phyloP scores from a whole-genome alignment of 2,888 invertebrate genomes.

The Hyposoter dolosus region DNA sequence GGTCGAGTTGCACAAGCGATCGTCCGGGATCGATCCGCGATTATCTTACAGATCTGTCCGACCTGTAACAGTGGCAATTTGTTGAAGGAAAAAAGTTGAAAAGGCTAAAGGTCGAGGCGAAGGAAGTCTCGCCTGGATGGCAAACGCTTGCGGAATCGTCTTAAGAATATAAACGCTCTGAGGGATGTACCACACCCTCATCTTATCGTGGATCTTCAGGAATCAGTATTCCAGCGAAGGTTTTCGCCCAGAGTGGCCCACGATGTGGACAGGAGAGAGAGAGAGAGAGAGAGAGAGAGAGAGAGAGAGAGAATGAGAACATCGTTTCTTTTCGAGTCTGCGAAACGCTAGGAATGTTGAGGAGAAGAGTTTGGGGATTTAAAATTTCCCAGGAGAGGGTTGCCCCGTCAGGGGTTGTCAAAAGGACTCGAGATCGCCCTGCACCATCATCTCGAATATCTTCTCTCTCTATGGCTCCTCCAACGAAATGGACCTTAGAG shows the following conservation, averaged over 20 bases:
- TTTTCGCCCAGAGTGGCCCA: conserved; percentile 28
- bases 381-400: conserved; percentile 73
- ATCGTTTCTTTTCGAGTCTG: conserved; percentile 20
- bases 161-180: conserved; percentile 52
- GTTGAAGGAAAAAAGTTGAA: conserved; percentile 14
- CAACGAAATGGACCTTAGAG: neutral
- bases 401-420: conserved; percentile 36
- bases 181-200: conserved; percentile 29
- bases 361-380: conserved; percentile 59
- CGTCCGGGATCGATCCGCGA: conserved; percentile 11
- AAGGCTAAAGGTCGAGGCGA: neutral
- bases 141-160: conserved; percentile 30
- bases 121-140: conserved; percentile 35
- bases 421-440: conserved; percentile 15
- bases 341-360: conserved; percentile 35
- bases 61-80: conserved; percentile 45
- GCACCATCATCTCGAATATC: conserved; percentile 23
- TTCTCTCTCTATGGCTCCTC: neutral
- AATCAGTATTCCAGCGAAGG: conserved; percentile 60
- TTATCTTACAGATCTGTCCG: conserved; percentile 15
- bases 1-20: neutral
- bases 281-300: neutral
- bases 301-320: conserved; percentile 1
- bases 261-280: conserved; percentile 38
- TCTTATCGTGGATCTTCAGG: conserved; percentile 28